Percentiles rank a stretch among this genome's conserved stretches.
Conservation (phyloP, 2,113 vertebrate species). For the Triplophysa siluroides region DNA sequence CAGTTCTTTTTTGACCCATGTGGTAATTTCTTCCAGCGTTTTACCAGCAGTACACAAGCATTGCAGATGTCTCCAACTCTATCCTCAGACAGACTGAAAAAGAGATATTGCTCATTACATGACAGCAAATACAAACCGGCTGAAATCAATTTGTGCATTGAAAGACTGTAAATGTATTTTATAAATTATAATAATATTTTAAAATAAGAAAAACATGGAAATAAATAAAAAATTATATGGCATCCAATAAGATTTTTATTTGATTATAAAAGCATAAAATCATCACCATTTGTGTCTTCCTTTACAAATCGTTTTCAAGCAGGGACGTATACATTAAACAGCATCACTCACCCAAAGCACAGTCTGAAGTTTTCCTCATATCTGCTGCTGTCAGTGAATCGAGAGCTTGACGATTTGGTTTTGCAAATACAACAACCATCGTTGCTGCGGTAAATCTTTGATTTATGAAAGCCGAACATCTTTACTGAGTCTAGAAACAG, state of each 20-base stretch:
- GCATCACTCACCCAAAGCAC: constrained; percentile 75
- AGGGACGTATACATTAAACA: neutral
- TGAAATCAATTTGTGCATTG: neutral
- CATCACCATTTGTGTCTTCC: too few species aligned
- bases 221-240: too few species aligned
- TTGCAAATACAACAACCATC: constrained; percentile 84
- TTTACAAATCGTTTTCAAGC: neutral
- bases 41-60: constrained; percentile 79
- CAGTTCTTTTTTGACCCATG: constrained; percentile 81
- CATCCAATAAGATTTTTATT: neutral
- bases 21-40: constrained; percentile 81
- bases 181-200: too few species aligned
- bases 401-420: constrained; percentile 82
- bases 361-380: constrained; percentile 80
- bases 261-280: neutral
- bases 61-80: constrained; percentile 82
- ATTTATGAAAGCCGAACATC: constrained; percentile 83
- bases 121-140: neutral
- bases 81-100: constrained; percentile 72
- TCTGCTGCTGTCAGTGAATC: constrained; percentile 81
- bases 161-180: neutral
- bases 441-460: constrained; percentile 82
- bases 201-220: too few species aligned
- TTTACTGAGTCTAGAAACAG: constrained; percentile 26
- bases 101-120: neutral